Conservation (phyloP, 2,113 vertebrate species). For the Eidolon helvum region DNA sequence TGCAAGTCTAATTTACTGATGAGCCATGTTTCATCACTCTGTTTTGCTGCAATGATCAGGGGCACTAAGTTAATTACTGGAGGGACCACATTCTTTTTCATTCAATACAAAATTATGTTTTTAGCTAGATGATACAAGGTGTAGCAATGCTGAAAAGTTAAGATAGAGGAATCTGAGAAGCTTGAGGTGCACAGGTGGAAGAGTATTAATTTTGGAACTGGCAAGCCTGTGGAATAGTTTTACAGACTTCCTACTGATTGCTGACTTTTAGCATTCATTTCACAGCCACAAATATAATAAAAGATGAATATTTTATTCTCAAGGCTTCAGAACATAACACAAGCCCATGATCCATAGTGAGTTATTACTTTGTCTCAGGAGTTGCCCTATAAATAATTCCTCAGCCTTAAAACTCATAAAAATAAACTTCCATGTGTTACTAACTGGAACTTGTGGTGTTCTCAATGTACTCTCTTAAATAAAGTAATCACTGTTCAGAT, state of each 20-base stretch:
- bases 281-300: slow-evolving; percentile 52
- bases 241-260: slow-evolving; percentile 71
- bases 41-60: background rate
- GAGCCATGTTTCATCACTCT: background rate
- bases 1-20: background rate
- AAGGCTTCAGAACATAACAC: slow-evolving; percentile 48
- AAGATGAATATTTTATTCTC: slow-evolving; percentile 73
- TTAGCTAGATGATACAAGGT: background rate
- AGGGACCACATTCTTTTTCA: background rate
- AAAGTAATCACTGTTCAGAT: background rate
- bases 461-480: slow-evolving; percentile 51
- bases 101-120: background rate
- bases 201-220: slow-evolving; percentile 43
- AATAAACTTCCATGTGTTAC: slow-evolving; percentile 62
- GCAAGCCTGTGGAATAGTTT: slow-evolving; percentile 65
- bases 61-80: background rate
- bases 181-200: background rate
- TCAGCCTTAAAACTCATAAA: slow-evolving; percentile 53
- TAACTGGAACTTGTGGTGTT: slow-evolving; percentile 42
- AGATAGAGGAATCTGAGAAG: background rate
- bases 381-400: slow-evolving; percentile 74
- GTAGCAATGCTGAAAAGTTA: background rate
- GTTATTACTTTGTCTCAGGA: slow-evolving; percentile 78
- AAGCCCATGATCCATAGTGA: slow-evolving; percentile 58
- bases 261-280: slow-evolving; percentile 72